phyloP scores from a whole-genome alignment of 30 jellyfish, hydroid and myxozoan species.

The Cassiopea xamachana region DNA sequence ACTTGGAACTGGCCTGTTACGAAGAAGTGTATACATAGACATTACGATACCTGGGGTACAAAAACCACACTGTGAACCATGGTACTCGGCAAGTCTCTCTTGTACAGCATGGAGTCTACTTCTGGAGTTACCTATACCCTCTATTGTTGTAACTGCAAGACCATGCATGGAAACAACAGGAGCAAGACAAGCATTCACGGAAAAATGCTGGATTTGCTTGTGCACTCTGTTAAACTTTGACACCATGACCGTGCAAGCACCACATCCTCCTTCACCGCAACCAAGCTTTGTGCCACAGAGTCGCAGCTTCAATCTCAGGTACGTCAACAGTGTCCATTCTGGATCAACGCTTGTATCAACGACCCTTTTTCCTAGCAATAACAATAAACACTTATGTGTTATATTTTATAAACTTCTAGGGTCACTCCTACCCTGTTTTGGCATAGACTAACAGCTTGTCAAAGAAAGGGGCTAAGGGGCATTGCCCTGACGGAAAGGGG shows the following conservation, averaged over 20 bases:
- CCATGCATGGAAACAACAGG: conserved; percentile 67
- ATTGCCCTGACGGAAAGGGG: too few relatives aligned
- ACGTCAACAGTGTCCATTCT: conserved; percentile 56
- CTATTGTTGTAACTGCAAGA: conserved; percentile 68
- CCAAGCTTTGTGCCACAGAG: conserved; percentile 69
- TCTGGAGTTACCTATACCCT: conserved; percentile 63
- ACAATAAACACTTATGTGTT: not conserved
- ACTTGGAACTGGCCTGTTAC: conserved; percentile 45
- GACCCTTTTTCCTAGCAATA: conserved; percentile 21
- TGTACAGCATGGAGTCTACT: conserved; percentile 51
- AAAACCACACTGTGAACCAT: conserved; percentile 70
- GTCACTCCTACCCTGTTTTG: too few relatives aligned
- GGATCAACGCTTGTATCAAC: conserved; percentile 56
- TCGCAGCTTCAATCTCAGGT: conserved; percentile 55
- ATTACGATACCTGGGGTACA: conserved; percentile 69
- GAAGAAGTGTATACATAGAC: conserved; percentile 63
- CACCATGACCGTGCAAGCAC: conserved; percentile 67
- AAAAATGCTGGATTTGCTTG: conserved; percentile 26
- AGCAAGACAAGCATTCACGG: conserved; percentile 53
- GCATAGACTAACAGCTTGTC: too few relatives aligned
- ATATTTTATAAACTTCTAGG: too few relatives aligned
- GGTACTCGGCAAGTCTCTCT: conserved; percentile 52
- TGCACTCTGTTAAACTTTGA: conserved; percentile 41
- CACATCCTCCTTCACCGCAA: conserved; percentile 74
- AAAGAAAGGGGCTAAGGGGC: too few relatives aligned